Base-by-base conservation (phyloP, 2,888 invertebrate species). In the Epistrophella euchroma region DNA sequence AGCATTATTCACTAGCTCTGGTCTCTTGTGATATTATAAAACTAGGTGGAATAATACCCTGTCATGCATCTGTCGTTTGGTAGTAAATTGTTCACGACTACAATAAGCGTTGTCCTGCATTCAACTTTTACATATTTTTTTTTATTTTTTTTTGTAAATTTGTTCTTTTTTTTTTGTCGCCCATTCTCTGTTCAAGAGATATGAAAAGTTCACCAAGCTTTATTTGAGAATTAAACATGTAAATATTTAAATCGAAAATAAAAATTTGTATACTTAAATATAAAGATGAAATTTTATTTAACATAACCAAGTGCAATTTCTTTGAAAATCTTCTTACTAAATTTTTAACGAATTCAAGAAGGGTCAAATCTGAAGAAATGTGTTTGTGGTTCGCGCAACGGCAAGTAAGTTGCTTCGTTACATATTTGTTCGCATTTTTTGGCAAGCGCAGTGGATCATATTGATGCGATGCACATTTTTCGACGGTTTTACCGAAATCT, bases 81-180 rank as follows among this genome's bases (percentile, higher is more conserved):
- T 76, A 85, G 84, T 85, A 85, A 80, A 80, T 85, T 85, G 84
- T 80, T 80, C 80, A 80, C 72, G 80, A 84, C 84, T 80, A 84
- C 84, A 84, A 84, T 84, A 72, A 80, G 75, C 84, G 62, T 28
- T 80, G 75, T 76, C 75, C 80, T 85, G 75, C 84, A 80, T 80
- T 72, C 52, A 71, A 28, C 28, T 47, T 68, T 72, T 15, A 45
- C 32, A 52, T 28, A 35, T 35, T 9, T 64, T 58, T 47, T 68
- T 60, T 28, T 62, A 6, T 13, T 9, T 28, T 28, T 28, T 5
- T 28, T 32, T 9, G 15, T 13, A 2, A 7, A 13, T 13, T 15
- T 66, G 13, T 47, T 0, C 32, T 4, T 32, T 47, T 4, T 32
- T 47, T 66, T 83, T 73, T 70, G 62, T 64, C 32, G n/a, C 3